A percentile compares a stretch with the other conserved stretches of the same genome.
Evolutionary conservation across 2,888 invertebrate species (phyloP).

Genomic region (Sylvicola cinctus): DNA sequence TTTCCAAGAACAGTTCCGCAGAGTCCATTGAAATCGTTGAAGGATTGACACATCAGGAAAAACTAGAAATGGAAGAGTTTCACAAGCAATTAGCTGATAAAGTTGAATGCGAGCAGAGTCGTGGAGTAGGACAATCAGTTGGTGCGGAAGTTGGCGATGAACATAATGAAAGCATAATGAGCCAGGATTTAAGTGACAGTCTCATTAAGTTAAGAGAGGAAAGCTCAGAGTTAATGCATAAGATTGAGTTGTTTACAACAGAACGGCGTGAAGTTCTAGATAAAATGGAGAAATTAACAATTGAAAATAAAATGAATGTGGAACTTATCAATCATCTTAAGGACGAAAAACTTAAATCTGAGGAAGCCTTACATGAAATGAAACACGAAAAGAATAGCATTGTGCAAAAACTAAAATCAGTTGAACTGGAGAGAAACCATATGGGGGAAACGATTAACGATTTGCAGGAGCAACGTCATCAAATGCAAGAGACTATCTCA

Average conservation of each 20-base stretch:
- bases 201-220: constrained; percentile 38
- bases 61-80: constrained; percentile 44
- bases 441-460: constrained; percentile 9
- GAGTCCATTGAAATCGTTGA: constrained; percentile 60
- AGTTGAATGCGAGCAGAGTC: constrained; percentile 10
- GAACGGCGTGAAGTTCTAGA: constrained; percentile 49
- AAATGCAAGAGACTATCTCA: constrained; percentile 8
- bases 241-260: constrained; percentile 44
- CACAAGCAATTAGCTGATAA: constrained; percentile 28
- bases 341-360: constrained; percentile 28
- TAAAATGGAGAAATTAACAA: constrained; percentile 39
- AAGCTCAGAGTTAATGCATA: constrained; percentile 40
- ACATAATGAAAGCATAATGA: constrained; percentile 3
- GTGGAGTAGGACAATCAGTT: constrained; percentile 6
- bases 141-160: constrained; percentile 6
- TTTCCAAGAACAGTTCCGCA: constrained; percentile 53
- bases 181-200: constrained; percentile 29
- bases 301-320: constrained; percentile 35
- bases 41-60: constrained; percentile 46
- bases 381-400: constrained; percentile 10
- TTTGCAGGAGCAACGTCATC: constrained; percentile 3
- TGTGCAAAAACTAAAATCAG: constrained; percentile 14
- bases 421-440: constrained; percentile 10
- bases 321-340: constrained; percentile 30
- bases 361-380: constrained; percentile 12